A percentile compares a stretch with the other conserved stretches of the same genome.
These are phyloP conservation scores for Apus apus DNA, from an alignment of 2,113 vertebrate species.

Conservation along the genomic window DNA sequence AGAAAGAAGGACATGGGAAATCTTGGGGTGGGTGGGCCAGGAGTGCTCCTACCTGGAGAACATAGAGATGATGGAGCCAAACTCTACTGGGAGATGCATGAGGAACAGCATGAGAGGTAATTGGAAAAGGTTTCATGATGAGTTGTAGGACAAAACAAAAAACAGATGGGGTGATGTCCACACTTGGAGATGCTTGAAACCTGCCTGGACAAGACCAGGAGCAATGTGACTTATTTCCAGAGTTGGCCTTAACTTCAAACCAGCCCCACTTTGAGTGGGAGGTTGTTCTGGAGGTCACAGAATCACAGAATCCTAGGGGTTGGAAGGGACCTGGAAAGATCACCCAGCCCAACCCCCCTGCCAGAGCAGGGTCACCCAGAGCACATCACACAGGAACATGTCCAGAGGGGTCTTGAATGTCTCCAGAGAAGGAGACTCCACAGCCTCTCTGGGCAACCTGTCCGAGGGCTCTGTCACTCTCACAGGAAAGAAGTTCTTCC, in stretches of 20 bases:
- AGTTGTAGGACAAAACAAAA: neutral
- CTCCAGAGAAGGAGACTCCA: too few species aligned
- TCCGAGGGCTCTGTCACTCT: too few species aligned
- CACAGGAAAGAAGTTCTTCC: too few species aligned
- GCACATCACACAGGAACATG: too few species aligned
- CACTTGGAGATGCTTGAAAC: neutral
- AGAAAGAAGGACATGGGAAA: neutral
- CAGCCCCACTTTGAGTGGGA: accelerated
- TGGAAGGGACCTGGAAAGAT: too few species aligned
- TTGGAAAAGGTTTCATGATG: neutral
- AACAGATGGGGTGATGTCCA: neutral
- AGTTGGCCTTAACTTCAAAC: neutral
- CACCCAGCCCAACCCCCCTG: too few species aligned
- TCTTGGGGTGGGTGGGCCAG: neutral
- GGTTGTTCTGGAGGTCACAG: neutral
- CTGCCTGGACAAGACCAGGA: neutral
- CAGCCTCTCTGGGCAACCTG: too few species aligned
- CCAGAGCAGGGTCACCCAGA: too few species aligned
- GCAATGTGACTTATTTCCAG: neutral
- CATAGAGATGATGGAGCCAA: neutral
- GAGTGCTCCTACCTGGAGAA: neutral
- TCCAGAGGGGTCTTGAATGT: too few species aligned
- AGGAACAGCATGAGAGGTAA: neutral
- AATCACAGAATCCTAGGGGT: too few species aligned
- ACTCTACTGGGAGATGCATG: neutral